phyloP scores from a whole-genome alignment of 2,797 vertebrate species.

The Acanthis flammea region DNA sequence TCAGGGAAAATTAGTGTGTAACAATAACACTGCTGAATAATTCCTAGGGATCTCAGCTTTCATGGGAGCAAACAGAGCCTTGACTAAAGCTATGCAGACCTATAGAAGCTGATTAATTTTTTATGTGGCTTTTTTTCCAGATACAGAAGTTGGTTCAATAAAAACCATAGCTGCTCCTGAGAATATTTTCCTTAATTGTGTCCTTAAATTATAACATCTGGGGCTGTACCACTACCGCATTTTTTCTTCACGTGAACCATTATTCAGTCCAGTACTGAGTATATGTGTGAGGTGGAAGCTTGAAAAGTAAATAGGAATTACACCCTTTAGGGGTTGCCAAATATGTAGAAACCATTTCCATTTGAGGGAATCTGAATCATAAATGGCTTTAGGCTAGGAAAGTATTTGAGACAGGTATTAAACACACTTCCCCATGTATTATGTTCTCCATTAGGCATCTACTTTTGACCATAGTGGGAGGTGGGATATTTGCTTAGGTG shows the following conservation, averaged over 20 bases:
- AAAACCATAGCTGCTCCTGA: neutral
- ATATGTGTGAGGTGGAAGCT: neutral
- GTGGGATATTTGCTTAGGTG: neutral
- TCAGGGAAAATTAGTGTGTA: neutral
- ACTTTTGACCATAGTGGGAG: neutral
- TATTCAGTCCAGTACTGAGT: neutral
- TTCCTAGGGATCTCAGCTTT: neutral
- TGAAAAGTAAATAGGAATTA: neutral
- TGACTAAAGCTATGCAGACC: neutral
- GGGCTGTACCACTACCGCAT: neutral
- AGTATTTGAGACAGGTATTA: neutral
- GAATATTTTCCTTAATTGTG: neutral
- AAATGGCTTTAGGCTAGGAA: neutral
- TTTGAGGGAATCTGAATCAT: neutral
- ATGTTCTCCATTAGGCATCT: neutral
- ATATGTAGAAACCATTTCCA: neutral
- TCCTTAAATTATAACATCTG: neutral
- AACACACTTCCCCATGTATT: neutral
- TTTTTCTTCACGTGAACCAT: neutral
- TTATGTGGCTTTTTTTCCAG: neutral
- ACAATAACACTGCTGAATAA: neutral
- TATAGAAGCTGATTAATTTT: neutral
- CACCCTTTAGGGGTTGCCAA: neutral
- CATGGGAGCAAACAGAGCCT: neutral
- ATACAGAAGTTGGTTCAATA: neutral